Evolutionary conservation across 2,888 invertebrate species (phyloP).

Genomic region (Pyrgus malvae): DNA sequence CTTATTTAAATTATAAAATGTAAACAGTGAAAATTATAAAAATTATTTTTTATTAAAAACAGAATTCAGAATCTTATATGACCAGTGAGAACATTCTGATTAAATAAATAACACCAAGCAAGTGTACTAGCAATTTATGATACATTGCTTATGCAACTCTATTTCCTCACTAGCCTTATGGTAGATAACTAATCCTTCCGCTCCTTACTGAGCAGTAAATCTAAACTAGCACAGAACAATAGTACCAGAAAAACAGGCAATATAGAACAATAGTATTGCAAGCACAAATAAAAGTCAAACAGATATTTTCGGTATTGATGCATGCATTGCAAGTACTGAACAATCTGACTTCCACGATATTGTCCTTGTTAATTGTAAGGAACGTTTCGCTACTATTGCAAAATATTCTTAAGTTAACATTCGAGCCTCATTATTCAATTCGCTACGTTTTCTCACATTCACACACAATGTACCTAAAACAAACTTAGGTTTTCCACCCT

Average conservation of each 20-base stretch:
- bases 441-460: conserved; percentile 44
- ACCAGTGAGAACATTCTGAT: no score
- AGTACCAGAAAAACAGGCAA: neutral
- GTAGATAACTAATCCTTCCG: conserved; percentile 8
- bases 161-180: neutral
- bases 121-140: neutral
- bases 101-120: neutral
- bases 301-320: no score
- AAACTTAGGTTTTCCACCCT: conserved; percentile 24
- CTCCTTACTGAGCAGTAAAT: neutral
- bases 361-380: conserved; percentile 6
- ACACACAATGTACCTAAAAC: conserved; percentile 43
- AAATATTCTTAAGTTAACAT: conserved; percentile 19
- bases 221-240: neutral
- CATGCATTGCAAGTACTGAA: no score
- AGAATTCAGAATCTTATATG: no score
- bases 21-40: neutral
- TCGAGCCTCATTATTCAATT: conserved; percentile 24
- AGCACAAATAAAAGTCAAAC: no score
- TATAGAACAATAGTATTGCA: no score
- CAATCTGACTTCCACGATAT: neutral
- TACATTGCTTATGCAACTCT: conserved; percentile 3
- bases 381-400: conserved; percentile 8
- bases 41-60: no score
- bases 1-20: no score